Evolutionary conservation across 2,797 vertebrate species (phyloP).

Genomic region (Phrynocephalus vlangalii): DNA sequence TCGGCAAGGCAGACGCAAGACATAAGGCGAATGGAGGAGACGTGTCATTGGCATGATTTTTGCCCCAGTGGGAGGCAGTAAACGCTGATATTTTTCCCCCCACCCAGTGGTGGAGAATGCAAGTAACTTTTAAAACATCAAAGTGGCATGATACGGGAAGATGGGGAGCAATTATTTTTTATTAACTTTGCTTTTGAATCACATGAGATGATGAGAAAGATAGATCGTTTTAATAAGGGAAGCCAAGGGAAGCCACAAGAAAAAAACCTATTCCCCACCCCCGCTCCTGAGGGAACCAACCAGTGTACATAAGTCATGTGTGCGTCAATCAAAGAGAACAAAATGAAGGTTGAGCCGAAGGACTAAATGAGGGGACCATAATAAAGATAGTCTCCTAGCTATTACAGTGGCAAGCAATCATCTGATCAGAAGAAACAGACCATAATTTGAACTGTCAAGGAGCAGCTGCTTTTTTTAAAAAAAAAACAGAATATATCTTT

Average conservation of each 20-base stretch:
- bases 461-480: neutral
- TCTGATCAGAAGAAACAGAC: neutral
- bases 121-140: constrained; percentile 56
- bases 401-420: neutral
- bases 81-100: constrained; percentile 4
- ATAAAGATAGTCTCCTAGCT: neutral
- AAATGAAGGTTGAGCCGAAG: neutral
- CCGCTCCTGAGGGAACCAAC: constrained; percentile 16
- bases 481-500: neutral
- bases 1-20: constrained; percentile 54
- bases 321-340: neutral
- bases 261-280: constrained; percentile 6
- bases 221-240: constrained; percentile 58
- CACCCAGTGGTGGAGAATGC: constrained; percentile 13
- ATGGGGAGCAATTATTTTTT: constrained; percentile 44
- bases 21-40: constrained; percentile 15
- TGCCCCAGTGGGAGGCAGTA: neutral
- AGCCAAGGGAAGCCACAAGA: constrained; percentile 28
- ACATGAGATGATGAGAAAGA: constrained; percentile 42
- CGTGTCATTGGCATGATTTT: constrained; percentile 28
- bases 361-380: neutral
- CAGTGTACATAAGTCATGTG: neutral
- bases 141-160: constrained; percentile 54
- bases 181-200: constrained; percentile 37
- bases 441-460: neutral